Conservation (phyloP, 2,797 vertebrate genomes). For the Chromis chromis region DNA sequence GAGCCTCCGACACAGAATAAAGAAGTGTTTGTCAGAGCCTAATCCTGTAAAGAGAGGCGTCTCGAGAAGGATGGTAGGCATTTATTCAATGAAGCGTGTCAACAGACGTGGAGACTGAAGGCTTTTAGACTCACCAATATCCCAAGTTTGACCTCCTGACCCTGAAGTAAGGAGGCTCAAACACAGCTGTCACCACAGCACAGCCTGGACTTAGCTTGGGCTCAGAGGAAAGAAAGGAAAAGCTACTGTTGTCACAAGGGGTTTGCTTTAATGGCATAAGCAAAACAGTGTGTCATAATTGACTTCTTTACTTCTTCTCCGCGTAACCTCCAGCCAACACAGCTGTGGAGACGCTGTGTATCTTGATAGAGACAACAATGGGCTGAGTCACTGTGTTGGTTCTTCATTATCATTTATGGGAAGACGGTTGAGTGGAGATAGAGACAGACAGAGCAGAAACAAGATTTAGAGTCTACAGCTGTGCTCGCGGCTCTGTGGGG, state of each 20-base stretch:
- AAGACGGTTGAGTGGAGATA: not conserved
- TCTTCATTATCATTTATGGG: not conserved
- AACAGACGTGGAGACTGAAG: slow-evolving; percentile 67
- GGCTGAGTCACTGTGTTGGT: slow-evolving; percentile 24
- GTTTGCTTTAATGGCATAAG: not conserved
- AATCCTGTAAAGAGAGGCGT: slow-evolving; percentile 85
- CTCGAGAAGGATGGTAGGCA: slow-evolving; percentile 74
- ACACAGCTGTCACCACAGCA: slow-evolving; percentile 83
- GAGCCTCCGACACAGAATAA: slow-evolving; percentile 60
- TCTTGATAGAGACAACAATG: slow-evolving; percentile 3
- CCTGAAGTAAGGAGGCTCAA: slow-evolving; percentile 67
- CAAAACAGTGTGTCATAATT: slow-evolving; percentile 14
- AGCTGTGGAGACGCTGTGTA: not conserved
- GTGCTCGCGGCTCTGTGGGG: no score
- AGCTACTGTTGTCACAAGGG: slow-evolving; percentile 11
- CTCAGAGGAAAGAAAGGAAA: slow-evolving; percentile 6
- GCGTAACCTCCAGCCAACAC: not conserved
- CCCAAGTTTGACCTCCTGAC: slow-evolving; percentile 66
- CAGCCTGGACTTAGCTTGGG: slow-evolving; percentile 7
- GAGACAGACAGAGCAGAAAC: not conserved
- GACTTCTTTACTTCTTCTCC: not conserved
- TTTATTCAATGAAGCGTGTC: slow-evolving; percentile 85
- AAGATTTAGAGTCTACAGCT: no score
- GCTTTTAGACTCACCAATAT: slow-evolving; percentile 66
- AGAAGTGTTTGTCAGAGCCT: slow-evolving; percentile 79